phyloP scores from a whole-genome alignment of 1,140 invertebrate genomes.

The Maconellicoccus hirsutus region DNA sequence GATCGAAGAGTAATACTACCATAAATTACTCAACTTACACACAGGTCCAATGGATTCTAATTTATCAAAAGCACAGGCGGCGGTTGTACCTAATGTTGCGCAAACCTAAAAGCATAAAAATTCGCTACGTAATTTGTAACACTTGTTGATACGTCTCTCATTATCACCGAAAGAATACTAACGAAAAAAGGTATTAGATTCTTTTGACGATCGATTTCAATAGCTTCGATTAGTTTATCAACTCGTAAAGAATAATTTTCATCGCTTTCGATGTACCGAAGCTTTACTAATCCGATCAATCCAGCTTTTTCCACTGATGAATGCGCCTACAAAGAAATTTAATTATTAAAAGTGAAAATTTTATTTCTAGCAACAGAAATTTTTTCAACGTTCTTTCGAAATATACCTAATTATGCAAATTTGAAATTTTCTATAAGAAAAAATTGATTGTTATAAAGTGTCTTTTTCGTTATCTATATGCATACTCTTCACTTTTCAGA shows the following conservation, averaged over 20 bases:
- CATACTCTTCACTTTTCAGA: too few species aligned
- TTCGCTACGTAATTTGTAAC: not conserved
- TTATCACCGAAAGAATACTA: slow-evolving; percentile 39
- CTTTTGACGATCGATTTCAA: slow-evolving; percentile 67
- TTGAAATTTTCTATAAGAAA: too few species aligned
- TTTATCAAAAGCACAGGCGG: slow-evolving; percentile 88
- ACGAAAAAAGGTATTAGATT: slow-evolving; percentile 93
- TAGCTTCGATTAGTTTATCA: slow-evolving; percentile 61
- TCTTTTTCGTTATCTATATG: too few species aligned
- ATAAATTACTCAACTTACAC: slow-evolving; percentile 38
- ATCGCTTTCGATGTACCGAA: slow-evolving; percentile 83
- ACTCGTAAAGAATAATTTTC: slow-evolving; percentile 73
- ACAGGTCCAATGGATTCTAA: slow-evolving; percentile 65
- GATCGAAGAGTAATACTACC: not conserved
- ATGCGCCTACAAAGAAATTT: slow-evolving; percentile 52
- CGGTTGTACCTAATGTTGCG: slow-evolving; percentile 88
- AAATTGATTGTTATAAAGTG: too few species aligned
- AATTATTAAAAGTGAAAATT: too few species aligned
- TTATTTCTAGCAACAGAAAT: too few species aligned
- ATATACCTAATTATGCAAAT: too few species aligned
- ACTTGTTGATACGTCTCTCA: not conserved
- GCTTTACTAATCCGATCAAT: slow-evolving; percentile 76
- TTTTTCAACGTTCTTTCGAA: too few species aligned
- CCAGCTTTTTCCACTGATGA: slow-evolving; percentile 95
- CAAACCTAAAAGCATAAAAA: slow-evolving; percentile 53